Conservation (phyloP, 2,797 vertebrate genomes). For the Pangasius djambal region DNA sequence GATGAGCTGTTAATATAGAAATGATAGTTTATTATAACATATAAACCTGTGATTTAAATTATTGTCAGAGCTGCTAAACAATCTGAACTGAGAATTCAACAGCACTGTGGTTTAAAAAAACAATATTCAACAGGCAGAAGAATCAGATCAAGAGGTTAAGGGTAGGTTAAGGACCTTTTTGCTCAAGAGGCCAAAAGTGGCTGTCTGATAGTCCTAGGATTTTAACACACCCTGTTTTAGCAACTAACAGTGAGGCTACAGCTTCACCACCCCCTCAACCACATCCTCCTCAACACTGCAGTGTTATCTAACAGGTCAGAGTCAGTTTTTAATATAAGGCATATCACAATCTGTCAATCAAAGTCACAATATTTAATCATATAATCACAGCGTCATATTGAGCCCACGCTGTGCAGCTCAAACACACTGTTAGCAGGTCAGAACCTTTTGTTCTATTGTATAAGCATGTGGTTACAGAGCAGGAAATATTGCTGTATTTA, state of each 20-base stretch:
- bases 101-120: not conserved
- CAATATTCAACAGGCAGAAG: not conserved
- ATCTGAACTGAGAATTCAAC: not conserved
- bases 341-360: not conserved
- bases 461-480: not conserved
- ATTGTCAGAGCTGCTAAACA: not conserved
- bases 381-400: not conserved
- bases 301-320: not conserved
- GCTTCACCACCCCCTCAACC: not conserved
- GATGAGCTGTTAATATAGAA: not conserved
- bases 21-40: not conserved
- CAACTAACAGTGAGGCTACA: too few relatives aligned
- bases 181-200: not conserved
- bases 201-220: not conserved
- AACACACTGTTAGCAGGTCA: not conserved
- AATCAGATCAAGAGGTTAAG: not conserved
- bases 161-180: not conserved
- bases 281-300: not conserved
- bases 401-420: not conserved
- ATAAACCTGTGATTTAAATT: not conserved
- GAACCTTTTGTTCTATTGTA: not conserved
- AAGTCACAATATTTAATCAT: not conserved
- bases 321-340: constrained; percentile 16
- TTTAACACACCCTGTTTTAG: not conserved
- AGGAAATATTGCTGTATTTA: not conserved